Base-by-base conservation (phyloP, 2,113 vertebrate species). In the Agapornis roseicollis region DNA sequence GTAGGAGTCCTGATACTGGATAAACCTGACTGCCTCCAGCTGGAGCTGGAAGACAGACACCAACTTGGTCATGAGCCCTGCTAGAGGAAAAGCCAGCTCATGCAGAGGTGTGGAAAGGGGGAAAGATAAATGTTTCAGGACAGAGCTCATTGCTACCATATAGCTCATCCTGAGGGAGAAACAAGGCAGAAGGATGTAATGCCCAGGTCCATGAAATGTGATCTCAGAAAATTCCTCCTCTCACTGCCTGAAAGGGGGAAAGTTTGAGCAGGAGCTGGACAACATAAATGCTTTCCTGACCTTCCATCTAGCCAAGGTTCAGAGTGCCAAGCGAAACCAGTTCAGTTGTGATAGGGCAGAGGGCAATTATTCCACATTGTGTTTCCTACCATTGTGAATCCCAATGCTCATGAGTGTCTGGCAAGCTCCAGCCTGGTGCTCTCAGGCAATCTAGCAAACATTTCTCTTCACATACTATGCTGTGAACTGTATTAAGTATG, bases 41-140 rank as follows among this genome's bases (percentile, higher is more conserved):
- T 1, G 0, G 33, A 86, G 47, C 39, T 5, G 2, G 2, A 70
- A 76, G 65, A 20, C n/a, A 39, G 35, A 27, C 10, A 35, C 33
- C 35, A 71, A 15, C 29, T 35, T 58, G 47, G 69, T n/a, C 50
- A 72, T 17, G 33, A 47, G 18, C 22, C 52, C 52, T 71, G 31
- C 46, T 37, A 72, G 39, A 89, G 64, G 55, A 72, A 76, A 93
- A 83, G 27, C 7, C 55, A 71, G 39, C 39, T 90, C 55, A 61
- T 28, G 28, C 18, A 58, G 46, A 7, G 1, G 49, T 13, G 44
- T 10, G 29, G 29, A 89, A 68, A 68, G 44, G 42, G 74, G 27
- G 16, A 56, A 29, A 68, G 55, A 41, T 7, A n/a, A 0, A 66
- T 18, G 5, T 55, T 63, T n/a, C 23, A 37, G 25, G 19, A 15